A percentile compares a stretch with the other conserved stretches of the same genome.
Conservation (phyloP, 2,888 invertebrate genomes). For the Caenorhabditis sp. region DNA sequence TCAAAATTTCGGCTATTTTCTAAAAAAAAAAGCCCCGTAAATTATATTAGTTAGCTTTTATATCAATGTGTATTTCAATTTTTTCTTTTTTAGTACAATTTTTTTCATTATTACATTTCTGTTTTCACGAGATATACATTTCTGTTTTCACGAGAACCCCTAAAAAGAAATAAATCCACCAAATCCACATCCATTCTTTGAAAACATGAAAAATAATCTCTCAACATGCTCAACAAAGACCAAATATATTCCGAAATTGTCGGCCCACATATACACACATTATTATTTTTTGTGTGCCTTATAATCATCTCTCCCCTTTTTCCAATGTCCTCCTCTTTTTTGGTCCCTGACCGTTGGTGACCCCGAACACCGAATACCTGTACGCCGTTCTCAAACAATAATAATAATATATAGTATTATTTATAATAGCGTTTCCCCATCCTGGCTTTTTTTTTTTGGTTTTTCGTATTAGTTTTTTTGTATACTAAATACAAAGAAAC, state of each 20-base stretch:
- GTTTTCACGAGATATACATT: too few relatives aligned
- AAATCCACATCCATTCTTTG: constrained; percentile 3
- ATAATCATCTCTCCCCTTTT: constrained; percentile 10
- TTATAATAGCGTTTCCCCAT: neutral
- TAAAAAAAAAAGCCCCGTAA: too few relatives aligned
- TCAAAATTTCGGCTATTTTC: too few relatives aligned
- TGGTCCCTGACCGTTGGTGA: constrained; percentile 35
- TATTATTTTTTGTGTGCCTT: constrained; percentile 16
- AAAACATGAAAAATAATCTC: constrained; percentile 11
- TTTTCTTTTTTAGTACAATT: too few relatives aligned
- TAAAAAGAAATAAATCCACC: constrained; percentile 6
- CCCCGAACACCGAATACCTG: constrained; percentile 12
- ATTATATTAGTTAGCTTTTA: too few relatives aligned
- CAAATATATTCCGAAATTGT: neutral
- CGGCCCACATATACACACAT: neutral
- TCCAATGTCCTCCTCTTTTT: neutral
- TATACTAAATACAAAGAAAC: neutral
- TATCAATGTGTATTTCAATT: too few relatives aligned
- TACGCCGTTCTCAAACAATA: neutral
- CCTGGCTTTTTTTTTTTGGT: constrained; percentile 2
- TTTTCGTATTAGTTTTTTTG: neutral
- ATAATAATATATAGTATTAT: neutral
- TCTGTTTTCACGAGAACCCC: too few relatives aligned
- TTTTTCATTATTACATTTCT: too few relatives aligned
- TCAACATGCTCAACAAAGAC: neutral